Base-by-base conservation (phyloP, 92 coral and sea anemone genomes). In the Nematostella vectensis region DNA sequence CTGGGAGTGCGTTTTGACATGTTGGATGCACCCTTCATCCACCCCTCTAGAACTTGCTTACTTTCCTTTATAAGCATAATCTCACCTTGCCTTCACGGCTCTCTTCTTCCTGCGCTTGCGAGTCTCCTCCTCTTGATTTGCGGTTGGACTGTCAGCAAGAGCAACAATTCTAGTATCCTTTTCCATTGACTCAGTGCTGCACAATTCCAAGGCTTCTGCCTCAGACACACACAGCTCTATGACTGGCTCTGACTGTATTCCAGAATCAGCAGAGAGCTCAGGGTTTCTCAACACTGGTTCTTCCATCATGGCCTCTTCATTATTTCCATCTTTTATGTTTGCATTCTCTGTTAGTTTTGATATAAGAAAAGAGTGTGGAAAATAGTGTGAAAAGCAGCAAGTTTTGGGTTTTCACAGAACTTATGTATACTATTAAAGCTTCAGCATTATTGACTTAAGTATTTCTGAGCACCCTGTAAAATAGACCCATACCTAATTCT, bases 141-240 rank as follows among this genome's bases (percentile, higher is more conserved):
- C 83, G 47, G 80, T 83, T 58, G 74, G 88, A 50, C 88, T 86
- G 64, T 74, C 93, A 0, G 96, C 83, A 60, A 71, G 80, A 23
- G 98, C 89, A 6, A 86, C 88, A 67, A 82, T 75, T 31, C 94
- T 68, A 10, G 77, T 80, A 53, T 76, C 95, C 2, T 75, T 84
- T 42, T 75, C 57, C 0, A 59, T 79, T 27, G 64, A 56, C 39
- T 86, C 96, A 0, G 76, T 50, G 39, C 67, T 59, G 17, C 75
- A 72, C 40, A 33, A 15, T 49, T 86, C 95, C 11, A 85, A 67
- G 47, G 91, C 94, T 57, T 91, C 98, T 2, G 86, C 94, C 49
- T 85, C 93, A 27, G 96, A 83, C 2, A 91, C 88, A 54, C 78
- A 66, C 23, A 91, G 67, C 62, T 91, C 96, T 48, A 91, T 82